Base-by-base conservation (phyloP, 2,113 vertebrate species). In the Apaloderma vittatum region DNA sequence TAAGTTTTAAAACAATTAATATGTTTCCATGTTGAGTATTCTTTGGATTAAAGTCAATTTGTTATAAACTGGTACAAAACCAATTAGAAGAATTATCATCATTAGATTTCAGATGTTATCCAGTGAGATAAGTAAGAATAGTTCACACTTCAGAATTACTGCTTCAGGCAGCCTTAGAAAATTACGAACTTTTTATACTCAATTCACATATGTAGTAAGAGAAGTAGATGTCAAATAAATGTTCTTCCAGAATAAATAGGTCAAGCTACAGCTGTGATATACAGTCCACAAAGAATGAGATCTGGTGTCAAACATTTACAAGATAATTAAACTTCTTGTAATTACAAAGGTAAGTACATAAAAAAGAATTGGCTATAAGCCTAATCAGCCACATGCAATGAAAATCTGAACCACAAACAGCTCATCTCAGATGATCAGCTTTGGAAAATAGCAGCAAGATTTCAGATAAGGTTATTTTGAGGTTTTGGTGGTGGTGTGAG, bases 41-140 rank as follows among this genome's bases (percentile, higher is more conserved):
- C 48, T 85, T 86, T 78, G 49, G 34, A 58, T 93, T 88, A 66
- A 86, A 94, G 90, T 80, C 30, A 66, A 51, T 86, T 92, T 86
- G 62, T 55, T 37, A 78, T 49, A 83, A 78, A 58, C 27, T 45
- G 37, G 29, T 48, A 62, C 26, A 74, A 57, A 80, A 67, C 57
- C 51, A 86, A 84, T 88, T 88, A 73, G 32, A 93, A 93, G 83
- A 88, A 94, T 75, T 90, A 90, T 72, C 62, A 82, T 88, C 63
- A 74, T 75, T 62, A 68, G 11, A 90, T 80, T 95, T 86, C 81
- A 88, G 84, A 94, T 86, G 90, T 83, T 52, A 84, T 92, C 36
- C 21, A 81, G 59, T n/a, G n/a, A 91, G 77, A 76, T 90, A 90
- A 84, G 61, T 16, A 91, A 82, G 40, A 85, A 77, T 2, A 88